Conservation (phyloP, 2,888 invertebrate genomes). For the Nomada flava region DNA sequence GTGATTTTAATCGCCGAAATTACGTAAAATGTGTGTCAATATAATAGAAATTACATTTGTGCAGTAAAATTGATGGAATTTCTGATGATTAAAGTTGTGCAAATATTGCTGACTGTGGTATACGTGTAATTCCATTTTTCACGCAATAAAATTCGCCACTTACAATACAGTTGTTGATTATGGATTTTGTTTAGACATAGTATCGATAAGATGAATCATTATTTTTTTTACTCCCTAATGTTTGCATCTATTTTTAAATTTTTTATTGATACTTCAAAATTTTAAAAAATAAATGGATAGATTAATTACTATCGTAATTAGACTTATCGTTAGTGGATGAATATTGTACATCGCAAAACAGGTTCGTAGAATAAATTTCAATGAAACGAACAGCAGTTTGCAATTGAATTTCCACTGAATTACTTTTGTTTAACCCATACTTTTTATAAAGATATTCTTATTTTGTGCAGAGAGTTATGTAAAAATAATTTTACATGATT, state of each 20-base stretch:
- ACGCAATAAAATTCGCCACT: conserved; percentile 26
- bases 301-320: too few species aligned
- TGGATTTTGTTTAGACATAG: conserved; percentile 22
- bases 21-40: conserved; percentile 31
- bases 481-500: conserved; percentile 3
- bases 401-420: conserved; percentile 4
- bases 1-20: conserved; percentile 28
- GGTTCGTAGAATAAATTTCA: conserved; percentile 40
- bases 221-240: conserved; percentile 42
- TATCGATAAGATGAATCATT: conserved; percentile 22
- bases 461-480: too few species aligned
- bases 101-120: conserved; percentile 24
- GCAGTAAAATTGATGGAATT: conserved; percentile 24
- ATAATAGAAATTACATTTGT: conserved; percentile 16
- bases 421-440: too few species aligned
- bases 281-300: too few species aligned
- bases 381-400: conserved; percentile 23
- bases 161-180: conserved; percentile 13
- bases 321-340: background rate
- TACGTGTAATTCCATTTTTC: conserved; percentile 27
- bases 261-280: too few species aligned
- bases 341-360: conserved; percentile 43
- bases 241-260: background rate
- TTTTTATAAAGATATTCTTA: too few species aligned
- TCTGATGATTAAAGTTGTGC: conserved; percentile 31